Conservation (phyloP, 2,113 vertebrate species). For the Tetrao urogallus region DNA sequence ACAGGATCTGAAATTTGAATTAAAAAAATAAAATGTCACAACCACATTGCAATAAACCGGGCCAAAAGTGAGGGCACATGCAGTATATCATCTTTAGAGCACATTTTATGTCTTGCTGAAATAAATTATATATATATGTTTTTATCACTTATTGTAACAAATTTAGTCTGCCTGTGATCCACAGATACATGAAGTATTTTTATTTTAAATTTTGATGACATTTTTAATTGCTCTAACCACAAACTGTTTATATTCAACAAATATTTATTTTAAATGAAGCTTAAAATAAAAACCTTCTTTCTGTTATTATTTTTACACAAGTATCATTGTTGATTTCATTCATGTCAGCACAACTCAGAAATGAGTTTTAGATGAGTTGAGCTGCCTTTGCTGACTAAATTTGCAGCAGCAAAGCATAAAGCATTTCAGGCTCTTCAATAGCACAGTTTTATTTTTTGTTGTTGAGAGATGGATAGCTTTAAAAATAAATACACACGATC, state of each 20-base stretch:
- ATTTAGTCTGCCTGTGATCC: neutral
- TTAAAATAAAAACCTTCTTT: slow-evolving; percentile 8
- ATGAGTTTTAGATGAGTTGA: slow-evolving; percentile 50
- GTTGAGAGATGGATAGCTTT: neutral
- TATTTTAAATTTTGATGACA: neutral
- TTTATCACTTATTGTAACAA: neutral
- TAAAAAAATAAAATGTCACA: neutral
- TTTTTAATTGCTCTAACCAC: neutral
- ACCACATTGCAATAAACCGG: neutral
- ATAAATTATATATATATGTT: neutral
- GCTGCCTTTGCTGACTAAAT: slow-evolving; percentile 52
- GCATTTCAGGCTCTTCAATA: slow-evolving; percentile 25
- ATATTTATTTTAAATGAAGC: neutral
- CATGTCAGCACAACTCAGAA: slow-evolving; percentile 57
- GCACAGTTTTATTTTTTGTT: neutral
- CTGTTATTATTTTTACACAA: slow-evolving; percentile 9
- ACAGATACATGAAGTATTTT: neutral
- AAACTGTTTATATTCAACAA: neutral
- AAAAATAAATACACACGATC: neutral
- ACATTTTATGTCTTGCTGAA: neutral
- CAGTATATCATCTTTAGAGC: neutral
- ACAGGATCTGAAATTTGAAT: neutral
- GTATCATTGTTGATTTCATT: slow-evolving; percentile 24
- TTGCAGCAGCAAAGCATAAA: slow-evolving; percentile 38
- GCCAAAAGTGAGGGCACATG: neutral